Percentiles rank a stretch among this genome's conserved stretches.
Evolutionary conservation across 2,113 vertebrate species (phyloP).

Genomic region (Tragelaphus buxtoni): DNA sequence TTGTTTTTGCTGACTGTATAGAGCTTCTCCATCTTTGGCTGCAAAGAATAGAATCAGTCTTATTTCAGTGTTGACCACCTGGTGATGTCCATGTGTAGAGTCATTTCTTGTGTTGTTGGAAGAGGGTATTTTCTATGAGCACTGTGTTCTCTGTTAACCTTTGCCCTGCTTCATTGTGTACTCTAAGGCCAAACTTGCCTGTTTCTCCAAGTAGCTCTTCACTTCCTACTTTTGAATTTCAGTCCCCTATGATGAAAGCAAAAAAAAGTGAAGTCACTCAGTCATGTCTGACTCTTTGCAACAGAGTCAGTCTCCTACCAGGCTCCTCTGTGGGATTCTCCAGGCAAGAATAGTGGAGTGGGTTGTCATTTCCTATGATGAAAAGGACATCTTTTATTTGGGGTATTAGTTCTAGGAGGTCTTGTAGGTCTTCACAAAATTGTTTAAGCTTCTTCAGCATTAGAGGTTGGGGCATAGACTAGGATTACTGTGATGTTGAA

Average conservation of each 20-base stretch:
- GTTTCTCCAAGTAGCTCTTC: neutral
- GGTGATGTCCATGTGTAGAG: neutral
- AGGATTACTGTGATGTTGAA: neutral
- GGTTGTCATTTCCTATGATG: neutral
- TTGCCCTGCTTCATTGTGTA: neutral
- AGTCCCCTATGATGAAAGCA: neutral
- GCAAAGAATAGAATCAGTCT: neutral
- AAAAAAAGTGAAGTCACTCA: neutral
- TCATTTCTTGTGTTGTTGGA: neutral
- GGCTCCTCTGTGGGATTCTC: neutral
- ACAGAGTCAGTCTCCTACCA: neutral
- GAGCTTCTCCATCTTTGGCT: neutral
- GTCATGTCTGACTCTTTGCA: neutral
- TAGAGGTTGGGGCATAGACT: neutral
- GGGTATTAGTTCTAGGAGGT: neutral
- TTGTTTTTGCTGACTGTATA: neutral
- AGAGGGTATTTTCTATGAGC: neutral
- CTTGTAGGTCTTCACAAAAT: neutral
- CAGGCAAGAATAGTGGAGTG: neutral
- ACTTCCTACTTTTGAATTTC: neutral
- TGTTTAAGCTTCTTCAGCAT: neutral
- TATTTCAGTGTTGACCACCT: neutral
- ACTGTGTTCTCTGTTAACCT: neutral
- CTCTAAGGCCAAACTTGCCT: neutral
- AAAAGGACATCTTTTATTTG: neutral